Percentiles rank a stretch among this genome's conserved stretches.
Evolutionary conservation across 2,113 vertebrate genomes (phyloP).

Genomic region (Solenodon paradoxus): DNA sequence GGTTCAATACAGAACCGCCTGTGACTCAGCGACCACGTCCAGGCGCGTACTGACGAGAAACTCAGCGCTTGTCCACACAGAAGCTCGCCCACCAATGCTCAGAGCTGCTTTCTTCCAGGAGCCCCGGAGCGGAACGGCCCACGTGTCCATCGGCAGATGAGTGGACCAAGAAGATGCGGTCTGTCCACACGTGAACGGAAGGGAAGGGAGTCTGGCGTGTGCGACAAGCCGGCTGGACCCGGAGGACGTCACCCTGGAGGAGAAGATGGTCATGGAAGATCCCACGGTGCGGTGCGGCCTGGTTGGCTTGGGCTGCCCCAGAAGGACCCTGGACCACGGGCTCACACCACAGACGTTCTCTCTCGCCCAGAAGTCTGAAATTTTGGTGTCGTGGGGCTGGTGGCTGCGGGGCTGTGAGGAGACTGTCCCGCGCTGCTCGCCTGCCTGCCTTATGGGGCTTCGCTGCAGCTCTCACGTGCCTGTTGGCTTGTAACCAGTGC

Average conservation of each 20-base stretch:
- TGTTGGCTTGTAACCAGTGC: fast-evolving
- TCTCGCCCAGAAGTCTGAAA: background rate
- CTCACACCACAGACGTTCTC: too few species aligned
- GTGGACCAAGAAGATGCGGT: too few species aligned
- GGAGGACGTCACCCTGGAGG: too few species aligned
- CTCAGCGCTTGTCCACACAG: fast-evolving
- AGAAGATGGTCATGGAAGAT: too few species aligned
- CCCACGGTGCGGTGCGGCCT: too few species aligned
- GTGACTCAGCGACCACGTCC: fast-evolving
- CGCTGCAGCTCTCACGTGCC: too few species aligned
- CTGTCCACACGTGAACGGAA: too few species aligned
- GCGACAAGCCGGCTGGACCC: too few species aligned
- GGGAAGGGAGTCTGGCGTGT: too few species aligned
- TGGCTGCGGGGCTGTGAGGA: fast-evolving
- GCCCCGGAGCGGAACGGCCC: background rate
- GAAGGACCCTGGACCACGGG: too few species aligned
- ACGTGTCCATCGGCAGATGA: fast-evolving
- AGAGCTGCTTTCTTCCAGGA: fast-evolving
- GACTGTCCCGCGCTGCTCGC: fast-evolving
- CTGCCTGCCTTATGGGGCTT: background rate
- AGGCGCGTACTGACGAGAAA: fast-evolving
- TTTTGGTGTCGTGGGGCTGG: background rate
- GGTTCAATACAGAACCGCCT: fast-evolving
- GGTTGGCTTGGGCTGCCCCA: too few species aligned
- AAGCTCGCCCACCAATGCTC: fast-evolving